These are phyloP conservation scores for Agriopis marginaria DNA, from an alignment of 2,888 invertebrate genomes.

Conservation along the genomic window DNA sequence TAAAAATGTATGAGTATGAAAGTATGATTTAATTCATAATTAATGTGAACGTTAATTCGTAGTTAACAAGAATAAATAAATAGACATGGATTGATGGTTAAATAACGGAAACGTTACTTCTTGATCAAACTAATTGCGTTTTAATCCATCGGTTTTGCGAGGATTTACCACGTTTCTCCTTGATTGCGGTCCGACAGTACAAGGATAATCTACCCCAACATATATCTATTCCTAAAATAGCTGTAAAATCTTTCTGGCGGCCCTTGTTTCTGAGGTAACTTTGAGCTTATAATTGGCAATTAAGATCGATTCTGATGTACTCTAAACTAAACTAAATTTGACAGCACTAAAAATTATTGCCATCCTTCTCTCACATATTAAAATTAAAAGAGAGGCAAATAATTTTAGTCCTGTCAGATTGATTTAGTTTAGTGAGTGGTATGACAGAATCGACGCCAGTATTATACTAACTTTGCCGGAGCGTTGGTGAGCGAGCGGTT, in stretches of 20 bases:
- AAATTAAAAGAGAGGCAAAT: too few species aligned
- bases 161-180: constrained; percentile 49
- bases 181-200: constrained; percentile 66
- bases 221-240: neutral
- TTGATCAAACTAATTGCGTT: constrained; percentile 50
- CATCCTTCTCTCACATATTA: too few species aligned
- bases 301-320: too few species aligned
- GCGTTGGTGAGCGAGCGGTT: too few species aligned
- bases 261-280: neutral
- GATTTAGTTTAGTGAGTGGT: too few species aligned
- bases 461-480: too few species aligned
- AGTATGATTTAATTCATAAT: too few species aligned
- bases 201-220: constrained; percentile 40
- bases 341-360: too few species aligned
- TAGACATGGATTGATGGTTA: constrained; percentile 37
- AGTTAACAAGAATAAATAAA: constrained; percentile 25
- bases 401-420: too few species aligned
- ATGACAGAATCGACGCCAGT: too few species aligned
- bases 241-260: neutral
- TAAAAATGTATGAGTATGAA: too few species aligned
- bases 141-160: constrained; percentile 52
- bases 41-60: neutral
- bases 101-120: constrained; percentile 40
- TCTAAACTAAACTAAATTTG: too few species aligned
- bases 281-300: neutral